These are phyloP conservation scores for Tetheella fluctuosa DNA, from an alignment of 2,888 invertebrate genomes.

Conservation along the genomic window DNA sequence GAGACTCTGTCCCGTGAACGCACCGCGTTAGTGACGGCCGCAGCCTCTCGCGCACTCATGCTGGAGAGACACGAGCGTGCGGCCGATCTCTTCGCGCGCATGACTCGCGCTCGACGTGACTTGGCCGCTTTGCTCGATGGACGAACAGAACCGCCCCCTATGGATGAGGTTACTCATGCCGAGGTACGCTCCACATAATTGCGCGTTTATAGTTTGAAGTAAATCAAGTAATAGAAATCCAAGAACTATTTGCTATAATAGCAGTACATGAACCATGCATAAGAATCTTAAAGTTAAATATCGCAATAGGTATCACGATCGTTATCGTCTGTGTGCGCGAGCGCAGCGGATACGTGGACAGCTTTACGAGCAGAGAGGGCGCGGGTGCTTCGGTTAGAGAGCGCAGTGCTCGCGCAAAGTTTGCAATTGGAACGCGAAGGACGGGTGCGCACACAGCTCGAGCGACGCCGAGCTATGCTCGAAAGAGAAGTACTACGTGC, in stretches of 20 bases:
- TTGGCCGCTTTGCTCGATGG: constrained; percentile 58
- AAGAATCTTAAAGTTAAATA: neutral
- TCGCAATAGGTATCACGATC: constrained; percentile 59
- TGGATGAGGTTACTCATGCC: constrained; percentile 42
- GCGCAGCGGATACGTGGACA: constrained; percentile 70
- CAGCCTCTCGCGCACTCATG: constrained; percentile 73
- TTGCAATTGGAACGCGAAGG: constrained; percentile 69
- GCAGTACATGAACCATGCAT: neutral
- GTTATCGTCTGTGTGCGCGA: constrained; percentile 61
- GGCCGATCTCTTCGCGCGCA: constrained; percentile 65
- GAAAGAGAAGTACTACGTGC: constrained; percentile 63
- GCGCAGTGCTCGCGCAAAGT: constrained; percentile 68
- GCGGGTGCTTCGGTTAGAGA: constrained; percentile 69
- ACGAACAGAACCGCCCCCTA: constrained; percentile 41
- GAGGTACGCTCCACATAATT: constrained; percentile 41
- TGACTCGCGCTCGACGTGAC: constrained; percentile 62
- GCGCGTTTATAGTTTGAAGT: neutral
- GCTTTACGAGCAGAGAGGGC: constrained; percentile 69
- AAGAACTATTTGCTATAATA: neutral
- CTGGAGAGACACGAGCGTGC: constrained; percentile 75
- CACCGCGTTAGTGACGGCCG: constrained; percentile 62
- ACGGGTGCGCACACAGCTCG: constrained; percentile 70
- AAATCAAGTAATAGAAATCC: no score
- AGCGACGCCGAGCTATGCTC: constrained; percentile 62
- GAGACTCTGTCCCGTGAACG: constrained; percentile 67